Percentiles rank a stretch among this genome's conserved stretches.
Conservation (phyloP, 1,140 invertebrate genomes). For the Dendrolimus kikuchii region DNA sequence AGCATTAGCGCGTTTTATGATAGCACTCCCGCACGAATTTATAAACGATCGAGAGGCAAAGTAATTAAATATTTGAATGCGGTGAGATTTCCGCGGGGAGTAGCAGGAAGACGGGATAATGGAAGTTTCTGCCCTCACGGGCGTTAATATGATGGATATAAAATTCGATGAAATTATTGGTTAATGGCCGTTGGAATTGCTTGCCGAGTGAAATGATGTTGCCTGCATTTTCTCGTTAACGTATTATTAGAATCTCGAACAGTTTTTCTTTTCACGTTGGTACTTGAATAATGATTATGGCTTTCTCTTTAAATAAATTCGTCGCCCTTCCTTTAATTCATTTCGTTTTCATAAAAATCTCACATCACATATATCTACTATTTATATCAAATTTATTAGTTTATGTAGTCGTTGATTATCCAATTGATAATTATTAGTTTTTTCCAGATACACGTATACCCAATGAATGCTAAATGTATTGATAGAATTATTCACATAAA, state of each 20-base stretch:
- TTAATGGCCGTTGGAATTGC: conserved; percentile 62
- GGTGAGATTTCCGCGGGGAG: conserved; percentile 68
- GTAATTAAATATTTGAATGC: conserved; percentile 72
- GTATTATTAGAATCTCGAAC: conserved; percentile 8
- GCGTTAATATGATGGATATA: conserved; percentile 65
- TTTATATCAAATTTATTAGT: no score
- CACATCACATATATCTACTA: no score
- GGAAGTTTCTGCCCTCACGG: conserved; percentile 39
- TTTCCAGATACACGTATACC: no score
- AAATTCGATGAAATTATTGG: conserved; percentile 68
- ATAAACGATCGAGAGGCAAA: conserved; percentile 67
- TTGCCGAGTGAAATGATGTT: conserved; percentile 30
- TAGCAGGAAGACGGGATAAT: conserved; percentile 48
- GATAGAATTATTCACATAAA: no score
- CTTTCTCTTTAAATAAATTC: neutral
- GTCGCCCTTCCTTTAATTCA: neutral
- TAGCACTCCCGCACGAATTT: conserved; percentile 65
- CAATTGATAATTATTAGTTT: no score
- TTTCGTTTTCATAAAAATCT: no score
- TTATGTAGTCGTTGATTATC: no score
- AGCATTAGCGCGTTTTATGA: conserved; percentile 71
- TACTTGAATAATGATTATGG: conserved; percentile 2
- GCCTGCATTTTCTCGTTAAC: conserved; percentile 25
- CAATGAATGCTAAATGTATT: no score
- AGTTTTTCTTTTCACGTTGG: neutral